A percentile compares a stretch with the other conserved stretches of the same genome.
Evolutionary conservation across 2,888 invertebrate species (phyloP).

Genomic region (Orchesella flavescens): DNA sequence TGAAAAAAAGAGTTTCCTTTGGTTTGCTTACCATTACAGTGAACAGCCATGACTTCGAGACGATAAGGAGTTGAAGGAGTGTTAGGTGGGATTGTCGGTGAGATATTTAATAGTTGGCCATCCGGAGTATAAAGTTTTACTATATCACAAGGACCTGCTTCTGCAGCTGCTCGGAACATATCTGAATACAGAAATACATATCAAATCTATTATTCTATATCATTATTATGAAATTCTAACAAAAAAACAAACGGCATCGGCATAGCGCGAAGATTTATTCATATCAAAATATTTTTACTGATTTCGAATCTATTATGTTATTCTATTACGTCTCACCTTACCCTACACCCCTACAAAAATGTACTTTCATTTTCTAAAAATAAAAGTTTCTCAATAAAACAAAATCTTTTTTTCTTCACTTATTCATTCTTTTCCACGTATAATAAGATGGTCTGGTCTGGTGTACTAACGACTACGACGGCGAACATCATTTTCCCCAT

Average conservation of each 20-base stretch:
- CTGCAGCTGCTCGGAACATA: conserved; percentile 81
- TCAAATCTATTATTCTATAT: background rate
- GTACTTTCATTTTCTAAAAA: no score
- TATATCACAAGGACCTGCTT: conserved; percentile 81
- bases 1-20: conserved; percentile 11
- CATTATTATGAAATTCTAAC: background rate
- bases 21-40: conserved; percentile 74
- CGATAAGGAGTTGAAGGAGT: conserved; percentile 77
- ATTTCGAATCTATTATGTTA: no score
- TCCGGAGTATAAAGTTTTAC: conserved; percentile 79
- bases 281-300: background rate
- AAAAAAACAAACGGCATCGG: background rate
- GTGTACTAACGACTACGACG: no score
- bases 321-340: background rate
- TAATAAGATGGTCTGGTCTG: no score
- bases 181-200: conserved; percentile 76
- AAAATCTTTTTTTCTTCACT: no score
- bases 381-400: no score
- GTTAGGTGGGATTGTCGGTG: conserved; percentile 78
- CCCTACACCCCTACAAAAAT: no score
- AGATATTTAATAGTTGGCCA: conserved; percentile 80
- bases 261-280: background rate
- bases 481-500: no score
- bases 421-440: no score
- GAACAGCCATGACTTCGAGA: conserved; percentile 76